Evolutionary conservation across 2,113 vertebrate species (phyloP).

Genomic region (Gobiocypris rarus): DNA sequence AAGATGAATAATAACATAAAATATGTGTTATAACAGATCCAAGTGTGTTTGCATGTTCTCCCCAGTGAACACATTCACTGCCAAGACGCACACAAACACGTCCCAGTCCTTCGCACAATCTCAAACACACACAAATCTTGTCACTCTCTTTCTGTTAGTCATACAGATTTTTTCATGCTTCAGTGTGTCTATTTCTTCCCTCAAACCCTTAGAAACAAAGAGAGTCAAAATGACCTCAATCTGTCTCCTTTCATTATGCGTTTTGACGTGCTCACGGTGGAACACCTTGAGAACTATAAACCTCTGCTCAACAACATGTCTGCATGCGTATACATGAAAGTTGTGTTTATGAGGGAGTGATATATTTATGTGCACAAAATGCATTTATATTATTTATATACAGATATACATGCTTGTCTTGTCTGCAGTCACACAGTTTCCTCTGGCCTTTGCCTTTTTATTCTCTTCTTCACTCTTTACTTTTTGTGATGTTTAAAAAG

Average conservation of each 20-base stretch:
- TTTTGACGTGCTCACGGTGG: neutral
- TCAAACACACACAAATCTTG: conserved; percentile 15
- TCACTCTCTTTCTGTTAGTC: conserved; percentile 29
- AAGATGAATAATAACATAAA: conserved; percentile 22
- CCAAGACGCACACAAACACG: neutral
- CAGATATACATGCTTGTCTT: neutral
- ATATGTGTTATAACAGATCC: conserved; percentile 18
- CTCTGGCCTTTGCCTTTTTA: neutral
- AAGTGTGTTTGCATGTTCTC: conserved; percentile 22
- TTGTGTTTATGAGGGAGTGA: neutral
- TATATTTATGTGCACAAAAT: conserved; percentile 21
- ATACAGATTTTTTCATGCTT: conserved; percentile 28
- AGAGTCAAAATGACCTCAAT: conserved; percentile 30
- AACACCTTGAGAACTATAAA: conserved; percentile 34
- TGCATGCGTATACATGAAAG: neutral
- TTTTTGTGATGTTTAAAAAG: neutral
- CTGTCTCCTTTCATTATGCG: conserved; percentile 29
- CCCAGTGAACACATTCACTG: neutral
- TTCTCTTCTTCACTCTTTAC: neutral
- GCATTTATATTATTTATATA: conserved; percentile 5
- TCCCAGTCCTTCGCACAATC: neutral
- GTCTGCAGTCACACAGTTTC: neutral
- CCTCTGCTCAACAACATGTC: conserved; percentile 15
- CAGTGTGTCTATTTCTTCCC: conserved; percentile 28
- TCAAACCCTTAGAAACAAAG: conserved; percentile 10